phyloP scores from a whole-genome alignment of 2,797 vertebrate species.

The Microctenopoma lineatum region DNA sequence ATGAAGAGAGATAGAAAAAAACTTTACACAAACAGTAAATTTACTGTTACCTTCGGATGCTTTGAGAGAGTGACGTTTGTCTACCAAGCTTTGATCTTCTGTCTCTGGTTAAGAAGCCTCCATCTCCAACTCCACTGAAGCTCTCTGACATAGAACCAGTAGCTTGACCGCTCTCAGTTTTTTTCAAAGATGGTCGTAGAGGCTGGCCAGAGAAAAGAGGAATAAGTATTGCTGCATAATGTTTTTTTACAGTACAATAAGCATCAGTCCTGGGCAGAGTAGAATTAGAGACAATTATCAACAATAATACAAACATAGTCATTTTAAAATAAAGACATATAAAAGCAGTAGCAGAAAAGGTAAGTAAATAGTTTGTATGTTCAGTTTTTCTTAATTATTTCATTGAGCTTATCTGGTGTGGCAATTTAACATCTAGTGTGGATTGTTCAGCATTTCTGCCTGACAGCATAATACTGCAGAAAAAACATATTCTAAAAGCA shows the following conservation, averaged over 20 bases:
- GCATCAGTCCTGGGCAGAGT: background rate
- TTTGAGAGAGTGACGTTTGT: conserved; percentile 93
- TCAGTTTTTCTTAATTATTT: no score
- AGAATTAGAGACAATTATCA: background rate
- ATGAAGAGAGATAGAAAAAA: background rate
- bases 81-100: conserved; percentile 80
- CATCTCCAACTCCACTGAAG: conserved; percentile 56
- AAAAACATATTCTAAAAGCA: background rate
- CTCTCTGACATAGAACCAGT: conserved; percentile 62
- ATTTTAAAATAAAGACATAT: background rate
- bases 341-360: background rate
- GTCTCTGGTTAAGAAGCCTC: conserved; percentile 60
- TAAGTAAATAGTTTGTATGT: background rate
- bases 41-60: conserved; percentile 89
- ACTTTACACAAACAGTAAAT: no score
- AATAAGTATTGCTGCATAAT: background rate
- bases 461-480: no score
- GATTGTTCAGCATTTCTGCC: no score
- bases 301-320: background rate
- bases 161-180: conserved; percentile 86
- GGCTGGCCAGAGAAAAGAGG: conserved; percentile 69
- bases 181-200: conserved; percentile 83
- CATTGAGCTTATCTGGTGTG: no score
- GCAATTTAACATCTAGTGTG: no score
- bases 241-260: background rate